These are phyloP conservation scores for Meloe dianella DNA, from an alignment of 2,888 invertebrate genomes.

Conservation along the genomic window DNA sequence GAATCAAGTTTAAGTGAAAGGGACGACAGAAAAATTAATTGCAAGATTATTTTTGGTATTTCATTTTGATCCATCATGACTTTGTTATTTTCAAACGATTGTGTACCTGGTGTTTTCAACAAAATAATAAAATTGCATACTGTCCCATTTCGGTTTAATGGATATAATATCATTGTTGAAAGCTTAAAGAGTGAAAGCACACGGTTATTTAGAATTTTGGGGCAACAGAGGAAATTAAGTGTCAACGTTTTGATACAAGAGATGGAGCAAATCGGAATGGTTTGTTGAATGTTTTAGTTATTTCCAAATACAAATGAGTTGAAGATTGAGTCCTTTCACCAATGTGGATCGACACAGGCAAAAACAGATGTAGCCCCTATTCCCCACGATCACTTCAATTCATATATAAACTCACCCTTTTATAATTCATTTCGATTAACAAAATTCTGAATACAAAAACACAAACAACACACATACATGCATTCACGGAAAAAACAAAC, in stretches of 20 bases:
- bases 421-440: slow-evolving; percentile 1
- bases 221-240: slow-evolving; percentile 51
- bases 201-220: slow-evolving; percentile 50
- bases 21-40: slow-evolving; percentile 28
- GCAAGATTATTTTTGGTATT: neutral
- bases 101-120: slow-evolving; percentile 14
- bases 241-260: slow-evolving; percentile 52
- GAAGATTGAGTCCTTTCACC: slow-evolving; percentile 43
- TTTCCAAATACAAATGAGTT: slow-evolving; percentile 45
- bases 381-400: neutral
- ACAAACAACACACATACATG: neutral
- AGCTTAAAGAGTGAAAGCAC: slow-evolving; percentile 37
- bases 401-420: no score
- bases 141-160: slow-evolving; percentile 29
- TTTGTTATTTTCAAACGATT: neutral
- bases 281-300: slow-evolving; percentile 42
- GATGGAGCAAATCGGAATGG: slow-evolving; percentile 44
- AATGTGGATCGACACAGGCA: slow-evolving; percentile 18
- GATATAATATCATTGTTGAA: slow-evolving; percentile 28
- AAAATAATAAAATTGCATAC: slow-evolving; percentile 18
- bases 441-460: neutral
- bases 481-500: neutral
- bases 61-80: neutral
- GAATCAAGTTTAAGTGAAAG: neutral
- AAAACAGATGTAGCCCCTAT: neutral